Evolutionary conservation across 2,888 invertebrate species (phyloP).

Genomic region (Rhynchonema sp.): DNA sequence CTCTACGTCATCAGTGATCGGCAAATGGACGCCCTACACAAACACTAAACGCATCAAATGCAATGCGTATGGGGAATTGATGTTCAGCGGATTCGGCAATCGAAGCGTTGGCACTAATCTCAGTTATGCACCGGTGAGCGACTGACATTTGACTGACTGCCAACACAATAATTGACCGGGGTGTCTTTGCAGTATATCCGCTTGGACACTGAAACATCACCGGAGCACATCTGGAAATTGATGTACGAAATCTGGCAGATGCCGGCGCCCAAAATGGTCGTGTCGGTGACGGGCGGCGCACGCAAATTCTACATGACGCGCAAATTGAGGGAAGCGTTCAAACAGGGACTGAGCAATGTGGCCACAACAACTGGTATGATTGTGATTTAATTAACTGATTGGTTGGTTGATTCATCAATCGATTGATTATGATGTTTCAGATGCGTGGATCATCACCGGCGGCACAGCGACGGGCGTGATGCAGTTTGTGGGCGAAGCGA

Average conservation of each 20-base stretch:
- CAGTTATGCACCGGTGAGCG: background rate
- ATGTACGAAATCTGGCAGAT: constrained; percentile 26
- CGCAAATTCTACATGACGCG: constrained; percentile 27
- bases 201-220: constrained; percentile 22
- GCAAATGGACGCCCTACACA: no score
- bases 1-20: no score
- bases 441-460: constrained; percentile 31
- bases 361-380: constrained; percentile 27
- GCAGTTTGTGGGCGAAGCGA: constrained; percentile 31
- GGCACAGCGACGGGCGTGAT: constrained; percentile 30
- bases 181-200: constrained; percentile 31
- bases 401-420: background rate
- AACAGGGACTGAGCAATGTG: constrained; percentile 28
- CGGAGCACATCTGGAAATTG: constrained; percentile 23
- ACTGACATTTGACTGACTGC: no score
- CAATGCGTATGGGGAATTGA: constrained; percentile 2
- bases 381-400: background rate
- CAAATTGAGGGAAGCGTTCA: constrained; percentile 28
- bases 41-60: no score
- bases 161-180: no score
- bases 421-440: constrained; percentile 11
- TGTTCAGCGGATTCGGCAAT: constrained; percentile 1
- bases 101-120: background rate
- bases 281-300: constrained; percentile 32
- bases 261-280: constrained; percentile 26